A percentile compares a stretch with the other conserved stretches of the same genome.
Evolutionary conservation across 2,888 invertebrate genomes (phyloP).

Genomic region (Apodemia duryi): DNA sequence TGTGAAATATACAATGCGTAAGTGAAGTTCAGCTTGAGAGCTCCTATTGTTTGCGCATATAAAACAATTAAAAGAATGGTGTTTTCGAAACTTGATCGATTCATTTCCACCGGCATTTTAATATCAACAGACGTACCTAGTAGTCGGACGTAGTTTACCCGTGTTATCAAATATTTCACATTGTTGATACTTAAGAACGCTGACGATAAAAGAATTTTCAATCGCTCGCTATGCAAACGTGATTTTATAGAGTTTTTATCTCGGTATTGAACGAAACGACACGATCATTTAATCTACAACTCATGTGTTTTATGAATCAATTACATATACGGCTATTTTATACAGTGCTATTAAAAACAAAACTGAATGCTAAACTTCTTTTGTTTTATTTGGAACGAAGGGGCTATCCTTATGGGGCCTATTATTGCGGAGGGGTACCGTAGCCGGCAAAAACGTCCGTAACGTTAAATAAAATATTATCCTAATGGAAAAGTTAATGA

Average conservation of each 20-base stretch:
- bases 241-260: conserved; percentile 70
- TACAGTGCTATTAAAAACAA: neutral
- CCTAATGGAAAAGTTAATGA: too few species aligned
- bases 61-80: conserved; percentile 27
- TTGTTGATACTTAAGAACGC: conserved; percentile 51
- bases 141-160: conserved; percentile 20
- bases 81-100: conserved; percentile 44
- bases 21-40: neutral
- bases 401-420: too few species aligned
- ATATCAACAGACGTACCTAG: conserved; percentile 50
- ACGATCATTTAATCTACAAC: conserved; percentile 13
- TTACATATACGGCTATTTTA: neutral
- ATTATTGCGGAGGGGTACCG: too few species aligned
- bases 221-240: conserved; percentile 41
- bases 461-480: too few species aligned
- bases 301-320: conserved; percentile 6
- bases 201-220: conserved; percentile 52
- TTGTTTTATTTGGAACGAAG: too few species aligned
- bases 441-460: too few species aligned
- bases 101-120: conserved; percentile 41
- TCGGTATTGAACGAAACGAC: conserved; percentile 20
- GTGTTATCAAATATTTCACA: conserved; percentile 65
- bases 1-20: neutral
- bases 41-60: conserved; percentile 16
- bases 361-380: too few species aligned